Base-by-base conservation (phyloP, 2,797 vertebrate genomes). In the Macropus fuliginosus region DNA sequence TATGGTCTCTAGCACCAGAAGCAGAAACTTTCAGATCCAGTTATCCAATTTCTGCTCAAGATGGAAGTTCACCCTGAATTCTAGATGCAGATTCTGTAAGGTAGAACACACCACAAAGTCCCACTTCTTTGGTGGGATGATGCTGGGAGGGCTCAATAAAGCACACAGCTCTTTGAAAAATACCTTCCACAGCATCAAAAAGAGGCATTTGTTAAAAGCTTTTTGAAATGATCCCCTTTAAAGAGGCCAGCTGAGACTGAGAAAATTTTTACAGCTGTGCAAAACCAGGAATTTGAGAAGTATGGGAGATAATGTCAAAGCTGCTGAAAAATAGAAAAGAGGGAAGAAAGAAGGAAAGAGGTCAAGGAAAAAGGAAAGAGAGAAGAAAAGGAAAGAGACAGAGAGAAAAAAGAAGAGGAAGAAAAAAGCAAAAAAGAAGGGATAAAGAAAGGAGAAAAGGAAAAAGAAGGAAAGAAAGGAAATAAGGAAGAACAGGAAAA, bases 221-320 rank as follows among this genome's bases (percentile, higher is more conserved):
- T 95, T 94, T 96, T 92, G 5, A 94, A 93, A 95, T 11, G 95
- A 81, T 95, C 94, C 66, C 56, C 74, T 95, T 56, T 57, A 57
- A 97, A 97, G 87, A 95, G 89, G 87, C 12, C 56, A 92, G 89
- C 28, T 54, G 94, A 92, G 31, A 24, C 92, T 95, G 92, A 92
- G 54, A 97, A 94, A 97, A 92, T 97, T 98, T 97, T 96, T 56
- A 96, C 98, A 97, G 98, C 94, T 97, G 98, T 50, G 11, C 93
- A 97, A 95, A 98, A 96, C 96, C 59, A 96, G 97, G 96, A 96
- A 97, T 97, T 97, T 98, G 97, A 98, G 95, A 98, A 96, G 94
- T 95, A 56, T 95, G 95, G 29, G 92, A 95, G 96, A n/a, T 97
- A 94, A 98, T 97, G 98, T 98, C 96, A 97, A 96, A 81, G 92